These are phyloP conservation scores for honey bee (Apis mellifera) DNA, from an alignment of 1,140 invertebrate genomes.

Conservation along the genomic window Amel_HAv3.1 CM009936.2:11923001-11923500, in stretches of 20 bases:
- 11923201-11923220: neutral
- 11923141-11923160: neutral
- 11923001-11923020: no score
- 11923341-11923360: no score
- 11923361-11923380: no score
- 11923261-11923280: neutral
- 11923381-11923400: neutral
- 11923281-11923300: no score
- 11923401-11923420: neutral
- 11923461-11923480: neutral
- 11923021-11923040: no score
- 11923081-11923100: no score
- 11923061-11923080: no score
- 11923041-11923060: no score
- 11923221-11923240: neutral
- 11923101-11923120: neutral
- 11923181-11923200: neutral
- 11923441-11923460: conserved; percentile 51
- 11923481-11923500: conserved; percentile 36
- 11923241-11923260: neutral
- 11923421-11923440: neutral
- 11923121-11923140: neutral
- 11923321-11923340: no score
- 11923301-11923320: neutral
- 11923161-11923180: neutral